These are phyloP conservation scores for Neofelis nebulosa DNA, from an alignment of 2,113 vertebrate genomes.

Conservation along the genomic window DNA sequence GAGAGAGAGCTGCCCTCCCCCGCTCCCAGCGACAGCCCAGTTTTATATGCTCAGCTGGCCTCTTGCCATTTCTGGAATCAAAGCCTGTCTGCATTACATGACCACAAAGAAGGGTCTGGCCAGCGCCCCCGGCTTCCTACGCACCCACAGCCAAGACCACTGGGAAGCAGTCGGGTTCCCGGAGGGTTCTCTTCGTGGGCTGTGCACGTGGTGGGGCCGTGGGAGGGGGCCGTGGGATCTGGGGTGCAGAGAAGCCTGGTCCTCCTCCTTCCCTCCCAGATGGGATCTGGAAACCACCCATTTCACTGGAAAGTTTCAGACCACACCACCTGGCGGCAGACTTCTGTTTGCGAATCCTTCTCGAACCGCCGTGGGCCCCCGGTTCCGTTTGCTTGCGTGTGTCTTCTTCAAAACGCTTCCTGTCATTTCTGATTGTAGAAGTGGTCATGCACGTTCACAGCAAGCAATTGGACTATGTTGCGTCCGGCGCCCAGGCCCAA, in stretches of 20 bases:
- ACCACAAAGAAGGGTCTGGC: constrained; percentile 59
- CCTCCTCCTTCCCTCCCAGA: not conserved
- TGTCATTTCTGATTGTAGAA: not conserved
- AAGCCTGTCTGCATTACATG: constrained; percentile 69
- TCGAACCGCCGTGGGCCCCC: not conserved
- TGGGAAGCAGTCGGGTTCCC: not conserved
- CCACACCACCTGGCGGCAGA: fast-evolving
- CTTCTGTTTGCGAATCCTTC: not conserved
- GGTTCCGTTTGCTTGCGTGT: fast-evolving
- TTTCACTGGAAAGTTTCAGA: not conserved
- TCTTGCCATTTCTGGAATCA: constrained; percentile 75
- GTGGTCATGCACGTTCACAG: not conserved
- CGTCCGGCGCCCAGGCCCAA: not conserved
- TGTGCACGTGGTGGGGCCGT: fast-evolving
- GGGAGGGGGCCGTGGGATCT: not conserved
- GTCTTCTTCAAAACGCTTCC: not conserved
- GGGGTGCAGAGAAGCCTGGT: not conserved
- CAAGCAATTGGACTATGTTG: not conserved
- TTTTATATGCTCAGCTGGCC: constrained; percentile 66
- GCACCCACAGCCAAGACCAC: not conserved
- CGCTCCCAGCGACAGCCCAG: not conserved
- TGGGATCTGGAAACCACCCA: not conserved
- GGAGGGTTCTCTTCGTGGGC: not conserved
- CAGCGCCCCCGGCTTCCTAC: not conserved
- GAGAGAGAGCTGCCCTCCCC: not conserved